A percentile compares a stretch with the other conserved stretches of the same genome.
phyloP scores from a whole-genome alignment of 2,797 vertebrate genomes.

The Valencia hispanica region DNA sequence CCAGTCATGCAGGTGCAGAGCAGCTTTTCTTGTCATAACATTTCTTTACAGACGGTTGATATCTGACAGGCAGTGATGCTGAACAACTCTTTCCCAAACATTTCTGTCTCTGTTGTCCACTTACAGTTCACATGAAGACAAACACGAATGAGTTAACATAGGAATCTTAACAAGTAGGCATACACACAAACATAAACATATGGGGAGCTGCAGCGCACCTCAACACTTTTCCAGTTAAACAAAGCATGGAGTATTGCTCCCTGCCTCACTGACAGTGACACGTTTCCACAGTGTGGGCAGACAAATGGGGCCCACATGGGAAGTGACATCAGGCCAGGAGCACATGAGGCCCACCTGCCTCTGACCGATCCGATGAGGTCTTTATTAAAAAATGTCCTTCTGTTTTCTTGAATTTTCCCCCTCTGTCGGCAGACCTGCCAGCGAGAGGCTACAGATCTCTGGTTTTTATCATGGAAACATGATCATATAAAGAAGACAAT shows the following conservation, averaged over 20 bases:
- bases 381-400: slow-evolving; percentile 45
- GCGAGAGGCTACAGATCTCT: slow-evolving; percentile 24
- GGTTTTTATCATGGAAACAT: slow-evolving; percentile 63
- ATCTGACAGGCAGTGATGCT: slow-evolving; percentile 39
- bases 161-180: slow-evolving; percentile 11
- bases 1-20: slow-evolving; percentile 65
- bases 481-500: slow-evolving; percentile 58
- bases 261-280: slow-evolving; percentile 55
- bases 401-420: slow-evolving; percentile 37
- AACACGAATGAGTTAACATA: slow-evolving; percentile 18
- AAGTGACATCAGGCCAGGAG: slow-evolving; percentile 62
- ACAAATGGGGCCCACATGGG: slow-evolving; percentile 61
- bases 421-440: slow-evolving; percentile 37
- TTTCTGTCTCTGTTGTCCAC: slow-evolving; percentile 22
- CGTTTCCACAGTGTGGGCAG: slow-evolving; percentile 52
- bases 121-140: slow-evolving; percentile 13
- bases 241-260: slow-evolving; percentile 58
- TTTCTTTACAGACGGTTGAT: slow-evolving; percentile 57
- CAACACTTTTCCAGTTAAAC: slow-evolving; percentile 64
- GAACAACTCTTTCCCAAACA: slow-evolving; percentile 17
- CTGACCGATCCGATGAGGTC: slow-evolving; percentile 37
- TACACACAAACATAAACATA: slow-evolving; percentile 26
- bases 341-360: slow-evolving; percentile 62
- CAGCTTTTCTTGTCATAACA: slow-evolving; percentile 68
- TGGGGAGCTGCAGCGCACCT: slow-evolving; percentile 44